phyloP scores from a whole-genome alignment of 2,888 invertebrate species.

The Slavum lentiscoides region DNA sequence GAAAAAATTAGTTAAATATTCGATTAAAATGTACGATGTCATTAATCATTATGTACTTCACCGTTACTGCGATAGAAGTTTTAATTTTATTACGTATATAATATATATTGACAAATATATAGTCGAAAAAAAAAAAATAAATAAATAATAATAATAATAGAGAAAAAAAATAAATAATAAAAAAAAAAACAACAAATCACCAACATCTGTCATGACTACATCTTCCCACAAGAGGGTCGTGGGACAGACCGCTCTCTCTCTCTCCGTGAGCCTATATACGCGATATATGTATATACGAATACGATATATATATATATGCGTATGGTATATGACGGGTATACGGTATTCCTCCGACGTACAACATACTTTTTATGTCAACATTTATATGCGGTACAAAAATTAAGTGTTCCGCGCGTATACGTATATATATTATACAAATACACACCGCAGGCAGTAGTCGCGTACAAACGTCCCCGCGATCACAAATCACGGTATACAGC shows the following conservation, averaged over 20 bases:
- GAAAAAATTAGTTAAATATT: background rate
- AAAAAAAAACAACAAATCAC: constrained; percentile 26
- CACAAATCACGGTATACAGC: too few species aligned
- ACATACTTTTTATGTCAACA: constrained; percentile 51
- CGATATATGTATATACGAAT: background rate
- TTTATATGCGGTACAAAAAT: constrained; percentile 32
- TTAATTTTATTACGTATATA: too few species aligned
- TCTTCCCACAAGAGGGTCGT: constrained; percentile 52
- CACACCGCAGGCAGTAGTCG: too few species aligned
- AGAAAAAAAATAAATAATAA: constrained; percentile 11
- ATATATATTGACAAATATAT: constrained; percentile 17
- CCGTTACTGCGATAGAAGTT: background rate
- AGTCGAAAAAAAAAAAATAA: constrained; percentile 9
- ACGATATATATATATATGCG: background rate
- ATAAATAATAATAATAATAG: constrained; percentile 38
- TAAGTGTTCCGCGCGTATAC: constrained; percentile 5
- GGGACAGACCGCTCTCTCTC: constrained; percentile 27
- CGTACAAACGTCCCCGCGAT: too few species aligned
- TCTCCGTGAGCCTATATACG: constrained; percentile 13
- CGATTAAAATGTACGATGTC: background rate
- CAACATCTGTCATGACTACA: constrained; percentile 44
- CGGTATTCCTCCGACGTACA: constrained; percentile 14
- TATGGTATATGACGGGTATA: background rate
- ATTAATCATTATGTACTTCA: background rate
- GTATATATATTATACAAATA: too few species aligned